A percentile compares a stretch with the other conserved stretches of the same genome.
Evolutionary conservation across 2,113 vertebrate species (phyloP).

Genomic region (Antidorcas marsupialis): DNA sequence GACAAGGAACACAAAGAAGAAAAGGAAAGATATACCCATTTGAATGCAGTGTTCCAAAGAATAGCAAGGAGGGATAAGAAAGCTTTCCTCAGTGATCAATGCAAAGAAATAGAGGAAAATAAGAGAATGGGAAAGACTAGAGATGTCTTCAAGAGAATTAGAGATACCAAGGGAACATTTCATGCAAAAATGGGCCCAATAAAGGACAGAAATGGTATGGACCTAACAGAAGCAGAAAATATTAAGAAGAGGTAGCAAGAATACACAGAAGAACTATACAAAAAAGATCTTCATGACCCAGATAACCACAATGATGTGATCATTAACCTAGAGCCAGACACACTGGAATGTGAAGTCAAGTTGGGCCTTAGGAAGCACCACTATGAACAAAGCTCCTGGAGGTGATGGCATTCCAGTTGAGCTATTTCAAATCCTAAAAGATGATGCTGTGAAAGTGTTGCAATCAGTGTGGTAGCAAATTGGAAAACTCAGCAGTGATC

Average conservation of each 20-base stretch:
- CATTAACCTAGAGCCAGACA: not conserved
- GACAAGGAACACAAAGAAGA: not conserved
- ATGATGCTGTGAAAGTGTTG: not conserved
- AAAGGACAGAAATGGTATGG: not conserved
- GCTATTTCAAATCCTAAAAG: not conserved
- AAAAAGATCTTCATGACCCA: not conserved
- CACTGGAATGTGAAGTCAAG: not conserved
- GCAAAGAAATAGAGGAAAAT: not conserved
- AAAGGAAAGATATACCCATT: not conserved
- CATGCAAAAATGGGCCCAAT: not conserved
- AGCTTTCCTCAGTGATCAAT: not conserved
- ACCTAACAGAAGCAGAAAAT: not conserved
- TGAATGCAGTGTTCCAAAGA: not conserved
- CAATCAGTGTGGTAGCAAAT: not conserved
- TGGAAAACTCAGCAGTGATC: not conserved
- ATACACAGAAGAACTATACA: not conserved
- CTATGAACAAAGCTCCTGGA: not conserved
- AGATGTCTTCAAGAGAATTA: not conserved
- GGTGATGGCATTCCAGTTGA: not conserved
- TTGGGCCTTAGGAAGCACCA: not conserved
- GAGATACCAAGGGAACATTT: not conserved
- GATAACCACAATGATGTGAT: not conserved
- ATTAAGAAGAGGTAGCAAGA: not conserved
- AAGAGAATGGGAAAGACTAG: not conserved
- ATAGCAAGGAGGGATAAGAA: not conserved